Evolutionary conservation across 2,113 vertebrate species (phyloP), one percentile per base, ranked within the genome.

Genomic region (Rousettus leschenaultii): DNA sequence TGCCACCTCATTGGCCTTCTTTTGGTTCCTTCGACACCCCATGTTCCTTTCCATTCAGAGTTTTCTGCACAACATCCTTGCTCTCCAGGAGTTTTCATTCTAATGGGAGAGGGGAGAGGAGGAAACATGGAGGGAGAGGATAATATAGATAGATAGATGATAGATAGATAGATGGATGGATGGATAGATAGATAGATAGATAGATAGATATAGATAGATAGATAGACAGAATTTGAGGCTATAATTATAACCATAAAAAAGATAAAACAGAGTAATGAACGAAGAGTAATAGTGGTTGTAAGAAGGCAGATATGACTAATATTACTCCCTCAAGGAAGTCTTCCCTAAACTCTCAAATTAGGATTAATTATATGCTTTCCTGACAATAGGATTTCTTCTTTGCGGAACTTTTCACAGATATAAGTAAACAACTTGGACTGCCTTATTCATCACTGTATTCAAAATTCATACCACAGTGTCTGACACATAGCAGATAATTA

Each of bases 21-120:
- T 80, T 28, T 8, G 15, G 24, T 33, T 86, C 45, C 8, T 92
- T 40, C 26, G 65, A 53, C 38, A 66, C 40, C 28, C 43, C 6
- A 21, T 3, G 24, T 28, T 93, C 51, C 43, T 89, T 95, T 68
- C 63, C 5, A 86, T 14, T 91, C 19, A 70, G 10, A 1, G 19
- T 83, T 94, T 86, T 94, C 78, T 77, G 9, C 35, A 96, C 19
- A 88, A 93, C 95, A 21, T 63, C 74, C 43, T 57, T 87, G 26
- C 8, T 89, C 70, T 94, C 48, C 43, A 79, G 55, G 35, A 87
- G 38, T 59, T 82, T 93, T 93, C 63, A 74, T 61, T 95, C 63
- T 86, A 86, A 57, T 55, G 10, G 7, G 1, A 28, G 43, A n/a
- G 5, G 19, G 28, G 8, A 2, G 16, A 16, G 35, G 19, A n/a